These are phyloP conservation scores for Phainopepla nitens DNA, from an alignment of 2,113 vertebrate genomes.

Conservation along the genomic window DNA sequence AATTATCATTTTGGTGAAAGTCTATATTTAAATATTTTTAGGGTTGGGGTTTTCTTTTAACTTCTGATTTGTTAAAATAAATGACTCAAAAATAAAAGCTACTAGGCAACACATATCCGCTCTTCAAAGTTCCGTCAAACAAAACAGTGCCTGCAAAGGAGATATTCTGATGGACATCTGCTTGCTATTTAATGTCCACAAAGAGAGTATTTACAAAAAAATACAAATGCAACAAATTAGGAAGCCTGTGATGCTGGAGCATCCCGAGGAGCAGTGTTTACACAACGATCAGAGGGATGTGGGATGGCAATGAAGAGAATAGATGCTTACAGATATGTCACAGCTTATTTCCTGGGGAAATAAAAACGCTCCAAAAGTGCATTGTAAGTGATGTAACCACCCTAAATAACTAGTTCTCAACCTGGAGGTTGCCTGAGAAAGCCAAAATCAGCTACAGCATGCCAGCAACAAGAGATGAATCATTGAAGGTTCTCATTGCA, in stretches of 20 bases:
- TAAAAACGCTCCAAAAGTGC: neutral
- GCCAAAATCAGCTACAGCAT: neutral
- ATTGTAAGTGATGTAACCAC: neutral
- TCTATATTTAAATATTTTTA: neutral
- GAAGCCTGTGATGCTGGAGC: neutral
- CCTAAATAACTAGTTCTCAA: neutral
- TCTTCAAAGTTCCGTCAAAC: slow-evolving; percentile 38
- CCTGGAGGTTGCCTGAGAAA: neutral
- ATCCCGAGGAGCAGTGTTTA: neutral
- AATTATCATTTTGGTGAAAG: neutral
- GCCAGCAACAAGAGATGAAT: neutral
- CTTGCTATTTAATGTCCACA: slow-evolving; percentile 46
- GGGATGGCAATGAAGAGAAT: neutral
- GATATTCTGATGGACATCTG: slow-evolving; percentile 43
- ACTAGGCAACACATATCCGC: neutral
- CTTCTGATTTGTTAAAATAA: neutral
- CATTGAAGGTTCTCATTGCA: neutral
- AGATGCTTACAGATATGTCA: neutral
- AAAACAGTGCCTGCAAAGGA: neutral
- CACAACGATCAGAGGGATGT: neutral
- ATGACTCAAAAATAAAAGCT: neutral
- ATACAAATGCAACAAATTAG: slow-evolving; percentile 21
- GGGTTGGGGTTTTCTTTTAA: no score
- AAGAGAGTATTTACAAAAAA: slow-evolving; percentile 24
- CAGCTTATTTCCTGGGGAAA: neutral